Evolutionary conservation across 2,888 invertebrate genomes (phyloP), one percentile per base, ranked within the genome.

Genomic region (Hesperia comma): DNA sequence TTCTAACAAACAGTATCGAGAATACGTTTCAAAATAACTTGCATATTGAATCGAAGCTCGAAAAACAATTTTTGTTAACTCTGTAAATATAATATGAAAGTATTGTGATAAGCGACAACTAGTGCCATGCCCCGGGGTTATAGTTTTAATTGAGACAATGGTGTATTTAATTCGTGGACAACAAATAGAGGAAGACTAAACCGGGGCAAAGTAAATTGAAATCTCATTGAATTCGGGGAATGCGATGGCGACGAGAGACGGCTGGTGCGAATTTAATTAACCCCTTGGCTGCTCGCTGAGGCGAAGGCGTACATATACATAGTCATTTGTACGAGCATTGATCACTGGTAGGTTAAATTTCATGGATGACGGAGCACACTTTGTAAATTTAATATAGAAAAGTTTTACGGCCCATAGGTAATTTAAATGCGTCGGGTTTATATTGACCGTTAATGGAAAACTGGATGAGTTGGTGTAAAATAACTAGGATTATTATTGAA

Each of bases 201-300:
- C 78, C 80, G 82, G 84, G 80, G 83, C 86, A 90, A 90, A 89
- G 86, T 90, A 89, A 92, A 92, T 92, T 92, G 92, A 90, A 91
- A 90, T 92, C 90, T 92, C 90, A 92, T 91, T 90, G 91, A 90
- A 89, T 90, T 87, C 84, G 85, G 85, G 90, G 90, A 91, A 92
- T 91, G 88, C 84, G 87, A 85, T 80, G 84, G 84, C 84, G 84
- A 84, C 86, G 90, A 86, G 87, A 86, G 88, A 78, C 83, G 85
- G 84, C 86, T 88, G 87, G 89, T 90, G 92, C 89, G 88, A 92
- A 92, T 91, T 92, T 92, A 92, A 92, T 92, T 92, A 92, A 92
- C 91, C 91, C 90, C 87, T 90, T 85, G 84, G 82, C 79, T 81
- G 87, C 87, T 88, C 86, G 88, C 82, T 83, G 86, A 85, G 82